Evolutionary conservation across 2,113 vertebrate species (phyloP).

Genomic region (Oxyura jamaicensis): DNA sequence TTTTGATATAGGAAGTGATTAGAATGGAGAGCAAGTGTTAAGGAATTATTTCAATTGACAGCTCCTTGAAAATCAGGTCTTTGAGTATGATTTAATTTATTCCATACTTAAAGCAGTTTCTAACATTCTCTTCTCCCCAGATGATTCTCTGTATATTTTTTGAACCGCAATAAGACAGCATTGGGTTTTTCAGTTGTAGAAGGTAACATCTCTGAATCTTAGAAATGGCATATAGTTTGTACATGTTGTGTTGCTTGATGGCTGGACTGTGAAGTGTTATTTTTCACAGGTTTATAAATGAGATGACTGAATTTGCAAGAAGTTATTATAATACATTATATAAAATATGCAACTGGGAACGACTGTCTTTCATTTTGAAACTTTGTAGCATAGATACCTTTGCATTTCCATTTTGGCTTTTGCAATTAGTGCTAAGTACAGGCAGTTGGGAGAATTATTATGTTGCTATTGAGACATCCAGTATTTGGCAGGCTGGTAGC

Average conservation of each 20-base stretch:
- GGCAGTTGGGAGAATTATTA: not conserved
- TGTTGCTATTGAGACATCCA: not conserved
- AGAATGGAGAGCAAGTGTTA: not conserved
- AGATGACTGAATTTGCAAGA: not conserved
- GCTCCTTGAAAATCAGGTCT: not conserved
- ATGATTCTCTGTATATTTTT: not conserved
- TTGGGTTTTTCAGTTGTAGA: not conserved
- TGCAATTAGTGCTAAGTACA: not conserved
- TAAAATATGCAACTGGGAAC: not conserved
- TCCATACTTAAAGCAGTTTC: not conserved
- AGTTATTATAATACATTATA: not conserved
- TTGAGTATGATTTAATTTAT: not conserved
- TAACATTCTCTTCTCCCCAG: not conserved
- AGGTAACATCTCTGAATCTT: not conserved
- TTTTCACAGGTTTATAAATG: not conserved
- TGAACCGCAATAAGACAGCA: not conserved
- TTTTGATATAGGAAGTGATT: not conserved
- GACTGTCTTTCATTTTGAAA: not conserved
- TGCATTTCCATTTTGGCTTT: conserved; percentile 5
- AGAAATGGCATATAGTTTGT: not conserved
- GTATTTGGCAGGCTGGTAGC: not conserved
- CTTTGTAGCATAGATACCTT: not conserved
- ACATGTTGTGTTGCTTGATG: not conserved
- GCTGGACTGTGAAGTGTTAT: not conserved
- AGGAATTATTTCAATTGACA: not conserved